phyloP scores from a whole-genome alignment of 2,797 vertebrate genomes.

The Trichosurus vulpecula region DNA sequence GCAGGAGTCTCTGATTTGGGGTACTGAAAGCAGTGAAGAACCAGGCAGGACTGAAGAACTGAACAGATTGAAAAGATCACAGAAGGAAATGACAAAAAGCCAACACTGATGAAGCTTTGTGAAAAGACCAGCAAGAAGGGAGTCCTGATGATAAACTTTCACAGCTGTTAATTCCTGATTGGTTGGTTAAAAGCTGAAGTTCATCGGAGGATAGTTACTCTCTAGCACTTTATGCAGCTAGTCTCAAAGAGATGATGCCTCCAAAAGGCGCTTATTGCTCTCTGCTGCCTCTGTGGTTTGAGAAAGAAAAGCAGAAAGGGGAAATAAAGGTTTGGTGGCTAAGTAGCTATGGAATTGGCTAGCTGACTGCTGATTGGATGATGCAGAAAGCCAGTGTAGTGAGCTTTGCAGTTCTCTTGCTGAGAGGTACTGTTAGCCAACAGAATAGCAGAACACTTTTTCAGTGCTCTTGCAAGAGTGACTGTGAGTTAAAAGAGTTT shows the following conservation, averaged over 20 bases:
- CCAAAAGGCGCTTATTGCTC: not conserved
- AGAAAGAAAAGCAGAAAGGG: not conserved
- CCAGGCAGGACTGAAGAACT: not conserved
- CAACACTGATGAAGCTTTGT: not conserved
- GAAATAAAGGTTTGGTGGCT: not conserved
- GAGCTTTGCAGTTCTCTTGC: not conserved
- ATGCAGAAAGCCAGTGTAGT: not conserved
- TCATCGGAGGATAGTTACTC: not conserved
- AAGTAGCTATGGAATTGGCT: not conserved
- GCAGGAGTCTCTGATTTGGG: not conserved
- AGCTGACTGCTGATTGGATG: not conserved
- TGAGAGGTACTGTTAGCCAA: not conserved
- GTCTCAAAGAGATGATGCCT: not conserved
- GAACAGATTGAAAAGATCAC: not conserved
- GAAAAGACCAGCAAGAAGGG: not conserved
- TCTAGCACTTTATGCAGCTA: not conserved
- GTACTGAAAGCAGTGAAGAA: not conserved
- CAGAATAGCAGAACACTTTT: not conserved
- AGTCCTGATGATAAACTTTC: not conserved
- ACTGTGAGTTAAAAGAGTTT: not conserved
- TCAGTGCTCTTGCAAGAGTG: not conserved
- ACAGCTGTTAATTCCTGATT: not conserved
- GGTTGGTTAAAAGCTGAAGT: not conserved
- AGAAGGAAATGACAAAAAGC: not conserved
- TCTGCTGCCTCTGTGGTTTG: not conserved